Conservation (phyloP, 2,888 invertebrate species). For the Druceiella hillmani region DNA sequence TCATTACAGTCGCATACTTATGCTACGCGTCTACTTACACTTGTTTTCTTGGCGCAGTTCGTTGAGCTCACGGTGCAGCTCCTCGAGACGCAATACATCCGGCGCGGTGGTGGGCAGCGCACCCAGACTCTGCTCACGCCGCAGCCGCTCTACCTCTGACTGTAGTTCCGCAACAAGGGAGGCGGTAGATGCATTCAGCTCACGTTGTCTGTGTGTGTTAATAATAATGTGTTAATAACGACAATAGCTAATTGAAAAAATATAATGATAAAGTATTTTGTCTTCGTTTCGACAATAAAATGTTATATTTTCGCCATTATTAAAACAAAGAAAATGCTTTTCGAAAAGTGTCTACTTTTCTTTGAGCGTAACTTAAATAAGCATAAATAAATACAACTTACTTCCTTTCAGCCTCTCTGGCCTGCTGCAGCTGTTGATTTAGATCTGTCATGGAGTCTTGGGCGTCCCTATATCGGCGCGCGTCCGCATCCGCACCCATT, state of each 20-base stretch:
- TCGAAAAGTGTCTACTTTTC: not conserved
- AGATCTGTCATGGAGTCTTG: conserved; percentile 45
- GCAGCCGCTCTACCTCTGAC: conserved; percentile 58
- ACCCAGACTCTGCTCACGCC: conserved; percentile 50
- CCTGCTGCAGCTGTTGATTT: conserved; percentile 45
- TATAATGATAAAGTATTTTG: too few species aligned
- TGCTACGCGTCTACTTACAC: conserved; percentile 43
- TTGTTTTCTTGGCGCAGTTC: conserved; percentile 70
- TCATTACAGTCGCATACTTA: too few species aligned
- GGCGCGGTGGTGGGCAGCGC: conserved; percentile 46
- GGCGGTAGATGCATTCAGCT: conserved; percentile 47
- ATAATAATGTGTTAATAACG: too few species aligned
- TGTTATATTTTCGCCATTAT: too few species aligned
- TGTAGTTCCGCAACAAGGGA: conserved; percentile 61
- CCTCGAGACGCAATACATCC: conserved; percentile 69
- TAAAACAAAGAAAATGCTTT: too few species aligned
- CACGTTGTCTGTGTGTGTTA: conserved; percentile 49
- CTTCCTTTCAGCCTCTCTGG: conserved; percentile 40
- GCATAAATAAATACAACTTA: conserved; percentile 11
- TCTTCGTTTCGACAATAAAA: too few species aligned
- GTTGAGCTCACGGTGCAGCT: conserved; percentile 68
- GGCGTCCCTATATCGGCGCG: conserved; percentile 49
- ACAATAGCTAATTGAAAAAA: too few species aligned
- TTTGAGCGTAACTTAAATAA: not conserved
- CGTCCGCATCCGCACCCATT: conserved; percentile 52